phyloP scores from a whole-genome alignment of 1,140 invertebrate genomes.

The Monochamus saltuarius region DNA sequence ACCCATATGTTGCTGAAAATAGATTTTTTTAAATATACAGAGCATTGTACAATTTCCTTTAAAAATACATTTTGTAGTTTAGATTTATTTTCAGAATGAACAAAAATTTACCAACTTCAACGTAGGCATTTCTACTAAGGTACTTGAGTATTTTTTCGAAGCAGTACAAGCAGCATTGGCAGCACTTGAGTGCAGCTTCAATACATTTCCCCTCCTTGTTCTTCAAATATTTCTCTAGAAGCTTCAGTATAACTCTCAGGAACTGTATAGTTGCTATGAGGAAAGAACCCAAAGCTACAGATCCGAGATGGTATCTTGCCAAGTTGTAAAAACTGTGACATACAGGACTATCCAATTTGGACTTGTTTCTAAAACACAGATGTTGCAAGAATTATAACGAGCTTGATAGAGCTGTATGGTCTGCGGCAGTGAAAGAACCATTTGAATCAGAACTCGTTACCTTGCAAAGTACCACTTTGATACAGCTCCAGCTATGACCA shows the following conservation, averaged over 20 bases:
- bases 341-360: conserved; percentile 60
- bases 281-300: conserved; percentile 74
- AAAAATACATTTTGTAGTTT: too few species aligned
- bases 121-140: conserved; percentile 75
- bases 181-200: conserved; percentile 58
- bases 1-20: conserved; percentile 69
- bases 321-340: conserved; percentile 58
- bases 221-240: conserved; percentile 44
- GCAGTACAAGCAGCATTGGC: conserved; percentile 72
- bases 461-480: conserved; percentile 79
- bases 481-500: conserved; percentile 73
- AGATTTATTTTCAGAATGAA: too few species aligned
- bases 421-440: neutral
- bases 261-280: conserved; percentile 72
- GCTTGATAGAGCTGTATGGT: too few species aligned
- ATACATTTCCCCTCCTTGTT: conserved; percentile 51
- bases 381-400: neutral
- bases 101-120: conserved; percentile 67
- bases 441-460: conserved; percentile 49
- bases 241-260: conserved; percentile 58
- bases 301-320: conserved; percentile 71
- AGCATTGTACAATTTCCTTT: too few species aligned
- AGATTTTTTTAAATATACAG: neutral
- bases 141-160: conserved; percentile 74
- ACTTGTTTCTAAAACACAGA: conserved; percentile 63